Conservation (phyloP, 2,797 vertebrate species). For the Tragelaphus eurycerus region DNA sequence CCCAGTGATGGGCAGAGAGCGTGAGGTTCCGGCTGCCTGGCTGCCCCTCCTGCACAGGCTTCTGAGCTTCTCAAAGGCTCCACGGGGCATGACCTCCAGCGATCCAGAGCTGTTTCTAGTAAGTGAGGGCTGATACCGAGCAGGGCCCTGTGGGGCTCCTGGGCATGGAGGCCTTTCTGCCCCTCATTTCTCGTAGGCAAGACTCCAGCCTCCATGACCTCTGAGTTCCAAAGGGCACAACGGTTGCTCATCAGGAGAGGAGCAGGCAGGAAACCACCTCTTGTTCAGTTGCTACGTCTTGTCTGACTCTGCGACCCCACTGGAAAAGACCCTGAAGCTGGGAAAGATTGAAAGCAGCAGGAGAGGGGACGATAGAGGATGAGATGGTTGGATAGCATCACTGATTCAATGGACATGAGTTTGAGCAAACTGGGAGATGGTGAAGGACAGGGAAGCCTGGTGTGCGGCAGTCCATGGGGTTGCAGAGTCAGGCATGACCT, state of each 20-base stretch:
- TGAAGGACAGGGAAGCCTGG: not conserved
- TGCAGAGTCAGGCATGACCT: not conserved
- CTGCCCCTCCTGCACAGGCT: not conserved
- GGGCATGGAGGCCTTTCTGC: not conserved
- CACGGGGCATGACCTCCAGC: rapidly evolving
- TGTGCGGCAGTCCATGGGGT: rapidly evolving
- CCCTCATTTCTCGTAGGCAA: not conserved
- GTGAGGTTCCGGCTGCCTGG: rapidly evolving
- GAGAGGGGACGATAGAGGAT: not conserved
- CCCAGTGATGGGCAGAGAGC: rapidly evolving
- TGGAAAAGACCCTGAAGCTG: not conserved
- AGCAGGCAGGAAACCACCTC: not conserved
- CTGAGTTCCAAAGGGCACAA: not conserved
- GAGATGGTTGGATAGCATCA: not conserved
- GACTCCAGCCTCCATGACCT: not conserved
- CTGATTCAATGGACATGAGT: not conserved
- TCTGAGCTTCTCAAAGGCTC: not conserved
- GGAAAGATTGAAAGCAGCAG: not conserved
- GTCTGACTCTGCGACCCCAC: not conserved
- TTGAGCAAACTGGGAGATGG: not conserved
- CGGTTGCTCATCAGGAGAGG: not conserved
- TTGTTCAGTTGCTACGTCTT: rapidly evolving
- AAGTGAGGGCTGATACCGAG: not conserved
- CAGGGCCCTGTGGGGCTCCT: not conserved
- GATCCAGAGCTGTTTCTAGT: not conserved